Percentiles rank a stretch among this genome's conserved stretches.
Conservation (phyloP, 2,888 invertebrate genomes). For the Chaetogeoica ovagalla region DNA sequence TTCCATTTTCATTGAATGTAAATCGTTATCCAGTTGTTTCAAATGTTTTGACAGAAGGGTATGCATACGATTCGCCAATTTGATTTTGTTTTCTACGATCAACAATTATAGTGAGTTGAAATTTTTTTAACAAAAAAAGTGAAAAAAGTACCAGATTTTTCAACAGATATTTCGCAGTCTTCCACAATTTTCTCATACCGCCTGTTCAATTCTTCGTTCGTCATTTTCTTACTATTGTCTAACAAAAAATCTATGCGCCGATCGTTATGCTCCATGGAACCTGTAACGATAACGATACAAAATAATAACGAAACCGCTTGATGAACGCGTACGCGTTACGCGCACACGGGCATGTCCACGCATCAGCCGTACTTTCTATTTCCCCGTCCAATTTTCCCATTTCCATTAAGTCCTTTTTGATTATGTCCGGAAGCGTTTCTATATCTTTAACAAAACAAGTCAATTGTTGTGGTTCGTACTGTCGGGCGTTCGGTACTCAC, state of each 20-base stretch:
- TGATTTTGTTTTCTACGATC: slow-evolving; percentile 82
- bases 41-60: slow-evolving; percentile 89
- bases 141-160: slow-evolving; percentile 69
- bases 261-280: slow-evolving; percentile 88
- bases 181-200: slow-evolving; percentile 81
- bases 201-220: slow-evolving; percentile 73
- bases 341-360: no score
- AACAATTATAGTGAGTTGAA: background rate
- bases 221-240: slow-evolving; percentile 78
- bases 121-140: background rate
- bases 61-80: slow-evolving; percentile 89
- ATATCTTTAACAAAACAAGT: slow-evolving; percentile 72
- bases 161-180: slow-evolving; percentile 88
- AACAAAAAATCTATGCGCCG: slow-evolving; percentile 87
- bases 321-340: no score
- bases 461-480: background rate
- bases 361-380: slow-evolving; percentile 78
- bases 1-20: slow-evolving; percentile 97
- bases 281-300: slow-evolving; percentile 61
- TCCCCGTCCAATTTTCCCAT: slow-evolving; percentile 97
- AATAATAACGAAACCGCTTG: background rate
- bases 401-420: slow-evolving; percentile 94
- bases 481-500: slow-evolving; percentile 26
- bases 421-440: slow-evolving; percentile 95
- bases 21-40: slow-evolving; percentile 82